These are phyloP conservation scores for Xiphophorus hellerii DNA, from an alignment of 2,113 vertebrate genomes.

Conservation along the genomic window DNA sequence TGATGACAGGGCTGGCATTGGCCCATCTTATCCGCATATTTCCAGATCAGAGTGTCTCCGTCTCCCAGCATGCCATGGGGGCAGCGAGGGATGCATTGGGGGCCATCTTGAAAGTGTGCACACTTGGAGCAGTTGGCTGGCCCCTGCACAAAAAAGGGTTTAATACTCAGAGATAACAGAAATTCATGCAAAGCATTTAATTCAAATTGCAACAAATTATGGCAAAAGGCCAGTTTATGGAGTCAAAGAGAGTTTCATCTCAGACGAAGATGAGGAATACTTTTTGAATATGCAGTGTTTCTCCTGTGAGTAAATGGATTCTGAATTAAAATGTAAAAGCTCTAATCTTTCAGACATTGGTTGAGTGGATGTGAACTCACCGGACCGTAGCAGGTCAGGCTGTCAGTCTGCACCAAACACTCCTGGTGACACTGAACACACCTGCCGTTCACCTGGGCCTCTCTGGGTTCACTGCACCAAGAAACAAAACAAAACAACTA, in stretches of 20 bases:
- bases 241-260: too few species aligned
- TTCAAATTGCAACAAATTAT: neutral
- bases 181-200: neutral
- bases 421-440: constrained; percentile 85
- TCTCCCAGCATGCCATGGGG: constrained; percentile 83
- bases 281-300: neutral
- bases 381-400: constrained; percentile 78
- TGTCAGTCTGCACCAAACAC: constrained; percentile 77
- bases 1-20: constrained; percentile 87
- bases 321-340: neutral
- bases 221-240: neutral
- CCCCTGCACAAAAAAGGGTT: constrained; percentile 74
- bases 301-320: neutral
- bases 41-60: constrained; percentile 85
- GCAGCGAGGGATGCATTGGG: constrained; percentile 86
- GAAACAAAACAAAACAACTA: neutral
- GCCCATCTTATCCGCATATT: constrained; percentile 78
- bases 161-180: neutral
- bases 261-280: neutral
- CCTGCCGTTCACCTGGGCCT: constrained; percentile 75
- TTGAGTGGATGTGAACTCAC: constrained; percentile 67
- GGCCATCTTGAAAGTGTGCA: constrained; percentile 85
- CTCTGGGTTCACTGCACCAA: constrained; percentile 79
- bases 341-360: neutral
- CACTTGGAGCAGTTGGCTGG: constrained; percentile 86